Evolutionary conservation across 1,140 invertebrate species (phyloP), one percentile per base, ranked within the genome.

Genomic region (Branchinecta lindahli): DNA sequence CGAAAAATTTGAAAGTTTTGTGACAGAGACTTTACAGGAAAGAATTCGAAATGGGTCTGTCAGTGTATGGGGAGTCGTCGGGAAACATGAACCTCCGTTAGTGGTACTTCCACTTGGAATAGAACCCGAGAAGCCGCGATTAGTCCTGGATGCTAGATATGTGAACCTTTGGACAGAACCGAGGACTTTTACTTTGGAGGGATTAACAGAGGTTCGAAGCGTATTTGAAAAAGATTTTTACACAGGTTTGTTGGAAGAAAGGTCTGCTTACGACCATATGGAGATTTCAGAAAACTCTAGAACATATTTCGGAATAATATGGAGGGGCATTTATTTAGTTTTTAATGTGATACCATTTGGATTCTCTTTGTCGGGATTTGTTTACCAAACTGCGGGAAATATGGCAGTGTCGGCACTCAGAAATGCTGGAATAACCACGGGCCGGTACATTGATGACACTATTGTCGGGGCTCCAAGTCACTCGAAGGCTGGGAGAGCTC

Each of bases 171-270:
- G 9, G 9, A 52, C 47, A 9, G 47, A 52, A 52, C 47, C 9
- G 47, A 9, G 47, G n/a, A 52, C 9, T 52, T 52, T 52, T n/a
- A n/a, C 9, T 52, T n/a, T 52, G 9, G n/a, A 52, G 47, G 47
- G 47, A n/a, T 52, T 52, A 52, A 52, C 9, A 9, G 47, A 52
- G 9, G 47, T 52, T 52, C 47, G 47, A 9, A 9, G 47, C n/a
- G 47, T 52, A 9, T n/a, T 52, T 52, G 47, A 52, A 9, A 9
- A 9, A 9, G n/a, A 52, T n/a, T 52, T 9, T 52, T 52, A 9
- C n/a, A n/a, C 47, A n/a, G 47, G 47, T 52, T n/a, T 52, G 9
- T 52, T 52, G n/a, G 47, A 52, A 52, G 47, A 52, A 52, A 52
- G n/a, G 47, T 52, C 47, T 9, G 47, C 47, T n/a, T 52, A 52